These are phyloP conservation scores for Cephalophus harveyi DNA, from an alignment of 2,113 vertebrate species.

Conservation along the genomic window DNA sequence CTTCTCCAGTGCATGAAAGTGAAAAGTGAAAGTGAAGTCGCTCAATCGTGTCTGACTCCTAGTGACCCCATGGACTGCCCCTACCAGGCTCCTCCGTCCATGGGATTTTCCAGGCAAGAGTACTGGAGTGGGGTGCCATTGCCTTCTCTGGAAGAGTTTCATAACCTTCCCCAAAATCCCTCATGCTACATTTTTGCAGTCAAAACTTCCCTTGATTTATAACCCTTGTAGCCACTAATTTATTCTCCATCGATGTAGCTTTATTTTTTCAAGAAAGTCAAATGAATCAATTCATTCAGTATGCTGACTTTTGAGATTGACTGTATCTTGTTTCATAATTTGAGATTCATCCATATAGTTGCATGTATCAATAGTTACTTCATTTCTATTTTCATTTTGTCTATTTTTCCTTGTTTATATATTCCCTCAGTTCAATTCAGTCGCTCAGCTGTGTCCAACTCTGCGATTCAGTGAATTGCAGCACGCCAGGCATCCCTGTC, in stretches of 20 bases:
- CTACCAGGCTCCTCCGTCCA: too few relatives aligned
- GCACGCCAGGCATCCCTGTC: neutral
- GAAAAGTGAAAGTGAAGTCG: too few relatives aligned
- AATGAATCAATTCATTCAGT: neutral
- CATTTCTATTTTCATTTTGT: neutral
- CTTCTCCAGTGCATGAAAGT: too few relatives aligned
- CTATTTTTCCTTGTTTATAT: neutral
- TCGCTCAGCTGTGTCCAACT: neutral
- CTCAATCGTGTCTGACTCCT: rapidly evolving
- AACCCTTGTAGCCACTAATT: neutral
- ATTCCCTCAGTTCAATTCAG: neutral
- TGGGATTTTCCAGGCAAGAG: too few relatives aligned
- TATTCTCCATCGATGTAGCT: neutral
- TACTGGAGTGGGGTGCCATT: too few relatives aligned
- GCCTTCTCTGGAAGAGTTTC: neutral
- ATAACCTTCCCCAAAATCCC: neutral
- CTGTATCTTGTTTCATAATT: neutral
- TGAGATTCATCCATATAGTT: neutral
- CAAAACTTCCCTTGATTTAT: neutral
- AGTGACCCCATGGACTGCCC: too few relatives aligned
- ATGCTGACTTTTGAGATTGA: neutral
- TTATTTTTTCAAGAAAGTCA: neutral
- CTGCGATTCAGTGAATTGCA: neutral
- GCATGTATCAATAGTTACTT: neutral
- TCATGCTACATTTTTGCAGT: neutral